Evolutionary conservation across 2,888 invertebrate species (phyloP), one percentile per base, ranked within the genome.

Genomic region (Cataglyphis albicans): DNA sequence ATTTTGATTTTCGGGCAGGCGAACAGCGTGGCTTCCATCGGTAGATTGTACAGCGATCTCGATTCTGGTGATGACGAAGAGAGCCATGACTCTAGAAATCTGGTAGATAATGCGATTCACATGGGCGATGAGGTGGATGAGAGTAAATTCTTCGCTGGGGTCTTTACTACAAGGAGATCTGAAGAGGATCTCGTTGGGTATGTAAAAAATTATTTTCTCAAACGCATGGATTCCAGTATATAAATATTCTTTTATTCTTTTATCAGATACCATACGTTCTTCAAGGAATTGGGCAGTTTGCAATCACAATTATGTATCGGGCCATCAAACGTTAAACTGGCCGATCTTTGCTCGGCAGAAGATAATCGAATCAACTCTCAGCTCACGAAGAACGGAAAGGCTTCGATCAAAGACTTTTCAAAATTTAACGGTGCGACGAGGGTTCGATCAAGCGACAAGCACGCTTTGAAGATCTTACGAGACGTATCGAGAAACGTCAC

Each of bases 271-370:
- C 95, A 95, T 90, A 93, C 94, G 87, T 96, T 95, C 91, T 96
- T 96, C 91, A 95, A 95, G 92, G 96, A 96, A 90, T 95, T 96
- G 84, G 95, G 95, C 84, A 95, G 95, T 57, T 94, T 95, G 82
- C 95, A 95, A 89, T 95, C 95, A 84, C 96, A 96, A 94, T 87
- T 95, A 41, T 94, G 91, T 83, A 89, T 95, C 76, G 95, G 95
- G 88, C 95, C 95, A 3, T 84, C 86, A 0, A n/a, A 68, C 1
- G 81, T 81, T 12, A 86, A 80, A 38, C 18, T 81, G 6, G 41
- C 6, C 32, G 85, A 86, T 18, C 7, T 61, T 1, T 25, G 72
- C 0, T 12, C 64, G 15, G 6, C 44, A 3, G 86, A 87, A 44
- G 86, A 88, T 3, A 86, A 90, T 0, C 88, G 83, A 44, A n/a